Evolutionary conservation across 1,140 invertebrate genomes (phyloP).

Genomic region (Dinoponera quadriceps): DNA sequence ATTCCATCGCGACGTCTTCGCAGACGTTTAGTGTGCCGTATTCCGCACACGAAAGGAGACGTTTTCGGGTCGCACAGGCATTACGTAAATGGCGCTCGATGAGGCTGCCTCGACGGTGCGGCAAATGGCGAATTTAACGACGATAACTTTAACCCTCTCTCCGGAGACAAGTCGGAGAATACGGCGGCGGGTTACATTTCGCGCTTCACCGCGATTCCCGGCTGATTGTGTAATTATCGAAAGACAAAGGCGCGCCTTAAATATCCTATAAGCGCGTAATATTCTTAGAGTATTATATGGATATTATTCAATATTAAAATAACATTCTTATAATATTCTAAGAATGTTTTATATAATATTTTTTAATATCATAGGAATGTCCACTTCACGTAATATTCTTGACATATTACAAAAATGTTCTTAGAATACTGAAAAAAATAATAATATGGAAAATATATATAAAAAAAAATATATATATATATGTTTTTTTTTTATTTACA

Average conservation of each 20-base stretch:
- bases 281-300: too few species aligned
- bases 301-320: too few species aligned
- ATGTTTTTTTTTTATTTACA: too few species aligned
- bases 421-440: too few species aligned
- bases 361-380: too few species aligned
- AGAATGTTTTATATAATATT: too few species aligned
- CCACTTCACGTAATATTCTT: too few species aligned
- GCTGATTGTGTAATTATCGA: not conserved
- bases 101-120: not conserved
- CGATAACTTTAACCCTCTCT: conserved; percentile 14
- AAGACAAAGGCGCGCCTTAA: conserved; percentile 1
- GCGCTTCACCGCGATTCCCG: not conserved
- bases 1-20: conserved; percentile 18
- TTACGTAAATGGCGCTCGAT: conserved; percentile 23
- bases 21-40: conserved; percentile 13
- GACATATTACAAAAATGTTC: too few species aligned
- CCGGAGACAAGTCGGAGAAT: not conserved
- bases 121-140: conserved; percentile 5
- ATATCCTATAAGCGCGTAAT: too few species aligned
- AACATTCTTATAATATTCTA: too few species aligned
- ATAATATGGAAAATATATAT: too few species aligned
- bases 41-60: conserved; percentile 11
- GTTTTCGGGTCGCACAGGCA: not conserved
- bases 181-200: not conserved
- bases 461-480: too few species aligned